Evolutionary conservation across 2,113 vertebrate genomes (phyloP).

Genomic region (Pedionomus torquatus): DNA sequence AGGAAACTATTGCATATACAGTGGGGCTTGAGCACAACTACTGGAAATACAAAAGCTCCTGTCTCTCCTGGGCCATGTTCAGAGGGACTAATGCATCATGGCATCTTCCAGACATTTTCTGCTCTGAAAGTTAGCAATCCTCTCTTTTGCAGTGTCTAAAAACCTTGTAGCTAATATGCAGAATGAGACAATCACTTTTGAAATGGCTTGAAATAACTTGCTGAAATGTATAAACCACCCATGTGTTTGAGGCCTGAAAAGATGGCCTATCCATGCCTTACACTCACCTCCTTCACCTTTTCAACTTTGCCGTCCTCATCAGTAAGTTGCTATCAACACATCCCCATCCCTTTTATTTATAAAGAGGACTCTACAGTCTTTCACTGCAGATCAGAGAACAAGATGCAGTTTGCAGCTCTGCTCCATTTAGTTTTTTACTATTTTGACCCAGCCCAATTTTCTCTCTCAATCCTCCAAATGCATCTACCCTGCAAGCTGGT

Average conservation of each 20-base stretch:
- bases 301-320: background rate
- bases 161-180: background rate
- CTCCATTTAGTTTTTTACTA: background rate
- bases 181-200: background rate
- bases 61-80: background rate
- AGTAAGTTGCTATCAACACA: background rate
- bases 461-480: background rate
- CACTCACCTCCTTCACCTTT: background rate
- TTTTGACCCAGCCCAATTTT: background rate
- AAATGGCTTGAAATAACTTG: background rate
- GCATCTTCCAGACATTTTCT: background rate
- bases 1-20: background rate
- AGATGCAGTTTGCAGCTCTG: background rate
- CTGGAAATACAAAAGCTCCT: background rate
- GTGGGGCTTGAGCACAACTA: background rate
- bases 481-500: background rate
- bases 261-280: background rate
- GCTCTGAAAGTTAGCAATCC: background rate
- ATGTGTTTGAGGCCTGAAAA: background rate
- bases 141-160: background rate
- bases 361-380: background rate
- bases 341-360: background rate
- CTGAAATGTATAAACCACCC: background rate
- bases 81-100: background rate
- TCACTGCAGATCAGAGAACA: background rate